Conservation (phyloP, 2,797 vertebrate genomes). For the Loris lydekkerianus region DNA sequence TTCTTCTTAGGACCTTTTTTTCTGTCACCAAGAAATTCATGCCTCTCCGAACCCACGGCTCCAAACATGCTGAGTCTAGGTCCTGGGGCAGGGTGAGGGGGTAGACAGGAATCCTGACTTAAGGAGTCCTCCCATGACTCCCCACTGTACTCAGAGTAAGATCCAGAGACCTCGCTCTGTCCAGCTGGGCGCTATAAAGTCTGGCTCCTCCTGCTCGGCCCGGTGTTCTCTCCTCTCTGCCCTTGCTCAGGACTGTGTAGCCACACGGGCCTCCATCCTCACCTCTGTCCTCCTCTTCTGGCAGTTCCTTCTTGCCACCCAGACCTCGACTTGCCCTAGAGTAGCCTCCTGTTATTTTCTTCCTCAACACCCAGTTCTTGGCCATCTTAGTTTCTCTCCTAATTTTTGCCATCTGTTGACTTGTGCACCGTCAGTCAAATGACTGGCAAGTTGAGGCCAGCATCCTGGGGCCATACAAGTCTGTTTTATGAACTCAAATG, state of each 20-base stretch:
- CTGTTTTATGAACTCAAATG: neutral
- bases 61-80: neutral
- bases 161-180: neutral
- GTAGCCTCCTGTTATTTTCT: neutral
- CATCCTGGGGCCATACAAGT: neutral
- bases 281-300: neutral
- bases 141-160: neutral
- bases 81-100: neutral
- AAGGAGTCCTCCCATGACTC: neutral
- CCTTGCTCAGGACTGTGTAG: neutral
- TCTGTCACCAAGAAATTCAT: slow-evolving; percentile 19
- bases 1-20: slow-evolving; percentile 61
- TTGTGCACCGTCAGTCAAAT: neutral
- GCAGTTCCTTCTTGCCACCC: neutral
- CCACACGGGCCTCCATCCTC: no score
- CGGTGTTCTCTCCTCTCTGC: neutral
- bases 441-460: neutral
- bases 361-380: no score
- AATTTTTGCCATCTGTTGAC: neutral
- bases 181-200: neutral
- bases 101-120: no score
- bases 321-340: neutral
- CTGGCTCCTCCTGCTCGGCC: neutral
- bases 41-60: neutral
- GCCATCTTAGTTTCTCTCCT: neutral